phyloP scores from a whole-genome alignment of 1,140 invertebrate species.

The Zaprionus taronus region DNA sequence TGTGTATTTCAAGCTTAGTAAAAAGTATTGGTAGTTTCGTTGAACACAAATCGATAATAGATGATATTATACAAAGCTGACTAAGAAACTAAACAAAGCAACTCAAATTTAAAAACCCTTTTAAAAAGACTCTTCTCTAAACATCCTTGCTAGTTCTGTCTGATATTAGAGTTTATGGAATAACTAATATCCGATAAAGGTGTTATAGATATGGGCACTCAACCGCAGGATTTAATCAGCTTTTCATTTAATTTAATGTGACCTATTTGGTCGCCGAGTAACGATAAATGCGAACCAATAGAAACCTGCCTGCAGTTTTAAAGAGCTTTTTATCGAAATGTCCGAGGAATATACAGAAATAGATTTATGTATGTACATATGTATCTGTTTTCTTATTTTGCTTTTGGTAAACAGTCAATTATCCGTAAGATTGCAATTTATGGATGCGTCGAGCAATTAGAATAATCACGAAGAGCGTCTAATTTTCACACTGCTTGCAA shows the following conservation, averaged over 20 bases:
- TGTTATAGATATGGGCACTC: not conserved
- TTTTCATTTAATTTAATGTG: not conserved
- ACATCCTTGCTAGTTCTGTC: not conserved
- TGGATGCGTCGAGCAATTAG: constrained; percentile 46
- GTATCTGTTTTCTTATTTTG: not conserved
- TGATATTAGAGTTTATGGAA: not conserved
- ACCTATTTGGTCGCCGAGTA: not conserved
- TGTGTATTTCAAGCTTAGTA: too few species aligned
- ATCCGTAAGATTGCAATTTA: constrained; percentile 44
- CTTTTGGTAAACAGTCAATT: not conserved
- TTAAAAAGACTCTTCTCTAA: too few species aligned
- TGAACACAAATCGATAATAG: too few species aligned
- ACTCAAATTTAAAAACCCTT: too few species aligned
- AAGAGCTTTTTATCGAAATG: too few species aligned
- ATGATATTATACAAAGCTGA: too few species aligned
- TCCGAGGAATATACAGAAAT: too few species aligned
- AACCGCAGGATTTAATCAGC: not conserved
- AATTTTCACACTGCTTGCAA: constrained; percentile 62
- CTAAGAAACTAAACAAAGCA: too few species aligned
- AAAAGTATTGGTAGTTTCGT: too few species aligned
- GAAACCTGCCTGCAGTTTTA: not conserved
- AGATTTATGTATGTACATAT: too few species aligned
- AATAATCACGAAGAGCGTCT: constrained; percentile 62
- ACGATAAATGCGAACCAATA: constrained; percentile 5
- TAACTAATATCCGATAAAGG: not conserved